These are phyloP conservation scores for Clarias batrachus DNA, from an alignment of 2,113 vertebrate species.

Conservation along the genomic window DNA sequence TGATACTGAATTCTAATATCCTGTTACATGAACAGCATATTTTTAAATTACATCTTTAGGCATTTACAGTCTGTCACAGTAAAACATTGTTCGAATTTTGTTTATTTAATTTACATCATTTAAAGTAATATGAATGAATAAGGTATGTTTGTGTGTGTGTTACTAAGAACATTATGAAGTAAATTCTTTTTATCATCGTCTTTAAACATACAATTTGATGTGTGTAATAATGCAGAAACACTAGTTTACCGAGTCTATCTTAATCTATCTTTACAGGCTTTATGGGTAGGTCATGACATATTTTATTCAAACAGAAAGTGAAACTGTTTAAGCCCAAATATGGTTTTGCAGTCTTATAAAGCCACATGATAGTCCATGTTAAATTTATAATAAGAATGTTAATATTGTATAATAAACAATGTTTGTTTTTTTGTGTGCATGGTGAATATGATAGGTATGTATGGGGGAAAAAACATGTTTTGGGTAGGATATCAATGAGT, in stretches of 20 bases:
- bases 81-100: too few species aligned
- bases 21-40: too few species aligned
- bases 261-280: neutral
- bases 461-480: neutral
- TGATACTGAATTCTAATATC: too few species aligned
- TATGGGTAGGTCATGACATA: neutral
- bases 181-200: neutral
- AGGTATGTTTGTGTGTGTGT: too few species aligned
- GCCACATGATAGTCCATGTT: neutral
- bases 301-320: neutral
- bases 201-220: neutral
- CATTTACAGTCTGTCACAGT: too few species aligned
- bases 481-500: neutral
- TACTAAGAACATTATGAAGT: too few species aligned
- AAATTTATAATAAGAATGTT: neutral
- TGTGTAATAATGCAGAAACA: neutral
- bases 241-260: neutral
- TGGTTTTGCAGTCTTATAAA: neutral
- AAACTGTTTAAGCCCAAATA: neutral
- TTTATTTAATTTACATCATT: too few species aligned
- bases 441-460: neutral
- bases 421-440: neutral
- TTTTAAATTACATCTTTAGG: too few species aligned
- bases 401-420: neutral
- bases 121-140: too few species aligned